Evolutionary conservation across 1,140 invertebrate genomes (phyloP).

Genomic region (Palaemon carinicauda): DNA sequence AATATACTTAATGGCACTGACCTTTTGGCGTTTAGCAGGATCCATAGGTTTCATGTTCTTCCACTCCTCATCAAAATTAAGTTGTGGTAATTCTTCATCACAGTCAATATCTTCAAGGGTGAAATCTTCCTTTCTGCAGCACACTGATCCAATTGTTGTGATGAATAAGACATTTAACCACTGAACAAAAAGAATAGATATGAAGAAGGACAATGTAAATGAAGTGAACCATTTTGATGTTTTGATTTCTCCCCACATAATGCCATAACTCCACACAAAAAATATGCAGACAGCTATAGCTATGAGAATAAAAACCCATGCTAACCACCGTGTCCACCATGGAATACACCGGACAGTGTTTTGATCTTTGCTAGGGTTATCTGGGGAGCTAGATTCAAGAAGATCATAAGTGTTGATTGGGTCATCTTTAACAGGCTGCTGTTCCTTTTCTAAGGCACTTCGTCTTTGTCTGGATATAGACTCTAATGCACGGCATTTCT

Average conservation of each 20-base stretch:
- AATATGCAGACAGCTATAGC: conserved; percentile 65
- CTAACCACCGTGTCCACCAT: conserved; percentile 67
- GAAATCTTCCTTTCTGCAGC: conserved; percentile 61
- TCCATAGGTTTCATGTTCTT: conserved; percentile 14
- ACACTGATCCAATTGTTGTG: conserved; percentile 7
- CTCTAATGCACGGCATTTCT: conserved; percentile 15
- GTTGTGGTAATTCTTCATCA: conserved; percentile 66
- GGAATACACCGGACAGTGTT: conserved; percentile 63
- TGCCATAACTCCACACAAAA: conserved; percentile 69
- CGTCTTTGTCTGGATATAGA: not conserved
- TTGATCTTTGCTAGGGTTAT: conserved; percentile 13
- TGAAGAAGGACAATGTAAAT: conserved; percentile 69
- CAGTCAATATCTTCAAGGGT: conserved; percentile 67
- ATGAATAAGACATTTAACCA: conserved; percentile 67
- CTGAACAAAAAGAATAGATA: conserved; percentile 69
- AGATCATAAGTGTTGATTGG: not conserved
- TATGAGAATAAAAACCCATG: conserved; percentile 66
- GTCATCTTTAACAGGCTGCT: not conserved
- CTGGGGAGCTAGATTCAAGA: not conserved
- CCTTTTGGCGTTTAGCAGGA: not conserved
- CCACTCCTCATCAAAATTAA: conserved; percentile 62
- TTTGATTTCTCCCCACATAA: conserved; percentile 69
- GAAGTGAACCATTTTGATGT: conserved; percentile 70
- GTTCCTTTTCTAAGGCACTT: not conserved
- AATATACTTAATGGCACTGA: not conserved